phyloP scores from a whole-genome alignment of 1,140 invertebrate genomes.

The Scaptomyza hsui region DNA sequence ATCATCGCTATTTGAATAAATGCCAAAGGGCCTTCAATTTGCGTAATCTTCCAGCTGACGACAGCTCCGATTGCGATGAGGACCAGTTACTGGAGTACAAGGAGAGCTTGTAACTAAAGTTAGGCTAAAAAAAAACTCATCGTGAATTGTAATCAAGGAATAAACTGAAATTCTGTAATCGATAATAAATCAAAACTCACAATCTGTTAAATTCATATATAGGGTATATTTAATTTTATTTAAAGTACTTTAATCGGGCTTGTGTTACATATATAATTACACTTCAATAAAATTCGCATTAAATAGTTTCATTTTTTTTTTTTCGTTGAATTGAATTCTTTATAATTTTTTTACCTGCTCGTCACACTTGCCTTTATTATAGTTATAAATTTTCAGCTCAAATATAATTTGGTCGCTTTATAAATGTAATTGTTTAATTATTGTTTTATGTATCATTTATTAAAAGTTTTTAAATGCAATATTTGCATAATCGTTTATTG shows the following conservation, averaged over 20 bases:
- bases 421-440: slow-evolving; percentile 14
- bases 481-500: slow-evolving; percentile 48
- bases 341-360: slow-evolving; percentile 13
- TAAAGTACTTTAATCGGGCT: slow-evolving; percentile 18
- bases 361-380: slow-evolving; percentile 15
- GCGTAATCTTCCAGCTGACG: not conserved
- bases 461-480: slow-evolving; percentile 12
- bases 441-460: slow-evolving; percentile 5
- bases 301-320: slow-evolving; percentile 5
- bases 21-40: not conserved
- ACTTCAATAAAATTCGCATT: slow-evolving; percentile 34
- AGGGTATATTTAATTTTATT: slow-evolving; percentile 26
- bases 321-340: slow-evolving; percentile 23
- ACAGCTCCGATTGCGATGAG: not conserved
- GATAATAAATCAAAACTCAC: slow-evolving; percentile 5
- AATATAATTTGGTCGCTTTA: slow-evolving; percentile 42
- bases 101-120: not conserved
- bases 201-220: slow-evolving; percentile 16
- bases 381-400: slow-evolving; percentile 31
- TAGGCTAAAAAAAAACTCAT: not conserved
- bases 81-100: not conserved
- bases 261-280: slow-evolving; percentile 21
- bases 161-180: not conserved
- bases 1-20: not conserved
- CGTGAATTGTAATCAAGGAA: not conserved